These are phyloP conservation scores for Gonocerus acuteangulatus DNA, from an alignment of 2,888 invertebrate species.

Conservation along the genomic window DNA sequence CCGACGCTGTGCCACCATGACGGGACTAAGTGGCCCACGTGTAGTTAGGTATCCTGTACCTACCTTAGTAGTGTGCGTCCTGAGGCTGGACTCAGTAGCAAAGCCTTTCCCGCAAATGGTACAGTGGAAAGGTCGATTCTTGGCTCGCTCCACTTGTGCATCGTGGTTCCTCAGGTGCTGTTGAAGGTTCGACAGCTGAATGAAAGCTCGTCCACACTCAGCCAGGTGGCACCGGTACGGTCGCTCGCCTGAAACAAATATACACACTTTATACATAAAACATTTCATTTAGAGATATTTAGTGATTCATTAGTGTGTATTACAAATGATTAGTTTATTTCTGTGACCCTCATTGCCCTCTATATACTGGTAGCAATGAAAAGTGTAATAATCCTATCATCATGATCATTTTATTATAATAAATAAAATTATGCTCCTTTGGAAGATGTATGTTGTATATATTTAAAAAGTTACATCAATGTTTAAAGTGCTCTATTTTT, in stretches of 20 bases:
- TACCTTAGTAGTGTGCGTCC: conserved; percentile 96
- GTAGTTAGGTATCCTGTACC: conserved; percentile 44
- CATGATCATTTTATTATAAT: no score
- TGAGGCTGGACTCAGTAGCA: conserved; percentile 88
- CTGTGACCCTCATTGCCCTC: no score
- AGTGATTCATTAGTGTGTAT: no score
- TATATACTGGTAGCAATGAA: no score
- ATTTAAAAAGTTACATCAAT: no score
- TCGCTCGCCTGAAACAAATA: conserved; percentile 66
- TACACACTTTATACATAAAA: neutral
- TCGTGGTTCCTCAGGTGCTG: conserved; percentile 94
- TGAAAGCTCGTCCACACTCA: conserved; percentile 92
- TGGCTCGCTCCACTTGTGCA: conserved; percentile 88
- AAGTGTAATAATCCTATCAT: no score
- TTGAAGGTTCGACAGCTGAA: conserved; percentile 91
- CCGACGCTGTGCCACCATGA: no score
- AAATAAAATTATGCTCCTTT: no score
- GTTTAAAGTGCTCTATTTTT: no score
- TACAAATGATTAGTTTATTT: no score
- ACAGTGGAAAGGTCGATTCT: conserved; percentile 91
- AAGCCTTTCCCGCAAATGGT: conserved; percentile 94
- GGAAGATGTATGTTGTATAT: no score
- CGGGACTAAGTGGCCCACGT: no score
- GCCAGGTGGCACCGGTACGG: conserved; percentile 95
- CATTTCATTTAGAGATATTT: neutral